Evolutionary conservation across 1,140 invertebrate genomes (phyloP), one percentile per base, ranked within the genome.

Genomic region (Stratiolaelaps scimitus): DNA sequence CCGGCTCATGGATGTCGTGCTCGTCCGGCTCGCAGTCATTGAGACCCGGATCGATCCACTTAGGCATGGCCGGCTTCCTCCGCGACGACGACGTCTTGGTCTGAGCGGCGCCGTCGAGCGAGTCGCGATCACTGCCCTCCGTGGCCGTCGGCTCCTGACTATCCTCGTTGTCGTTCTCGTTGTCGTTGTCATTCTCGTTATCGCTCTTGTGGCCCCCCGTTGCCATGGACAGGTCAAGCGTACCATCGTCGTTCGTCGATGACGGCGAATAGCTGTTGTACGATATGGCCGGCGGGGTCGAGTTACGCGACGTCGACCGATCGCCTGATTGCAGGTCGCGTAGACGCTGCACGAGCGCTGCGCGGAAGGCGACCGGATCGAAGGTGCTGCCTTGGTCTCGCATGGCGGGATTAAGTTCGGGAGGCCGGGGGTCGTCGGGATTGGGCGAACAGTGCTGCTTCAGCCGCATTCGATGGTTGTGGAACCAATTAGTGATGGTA

Each of bases 401-500:
- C 20, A 64, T 43, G 60, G 81, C 80, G 1, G 82, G 80, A 68
- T 34, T 43, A 43, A 43, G 60, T 66, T 28, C 30, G 48, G 26
- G 30, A 64, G 15, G 66, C 60, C 19, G 67, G 60, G 30, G 66
- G 46, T 43, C 68, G 19, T 53, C 30, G 64, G 53, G 40, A 13
- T 67, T 43, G n/a, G 64, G 64, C 86, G 86, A 45, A 85, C 84
- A 69, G 29, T 82, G 80, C 73, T 93, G 90, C 76, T 98, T 98
- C 72, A 97, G 81, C 65, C 95, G 82, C 90, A 98, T 98, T 66
- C 94, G 83, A 77, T 98, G 92, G 76, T 98, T 98, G 78, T 98
- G 94, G 81, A 98, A 98, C 94, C 94, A 98, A 75, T 98, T 98
- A 19, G 90, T 93, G 67, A 98, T 96, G 44, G 93, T 98, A 69